Conservation (phyloP, 2,113 vertebrate species). For the Clarias magur region DNA sequence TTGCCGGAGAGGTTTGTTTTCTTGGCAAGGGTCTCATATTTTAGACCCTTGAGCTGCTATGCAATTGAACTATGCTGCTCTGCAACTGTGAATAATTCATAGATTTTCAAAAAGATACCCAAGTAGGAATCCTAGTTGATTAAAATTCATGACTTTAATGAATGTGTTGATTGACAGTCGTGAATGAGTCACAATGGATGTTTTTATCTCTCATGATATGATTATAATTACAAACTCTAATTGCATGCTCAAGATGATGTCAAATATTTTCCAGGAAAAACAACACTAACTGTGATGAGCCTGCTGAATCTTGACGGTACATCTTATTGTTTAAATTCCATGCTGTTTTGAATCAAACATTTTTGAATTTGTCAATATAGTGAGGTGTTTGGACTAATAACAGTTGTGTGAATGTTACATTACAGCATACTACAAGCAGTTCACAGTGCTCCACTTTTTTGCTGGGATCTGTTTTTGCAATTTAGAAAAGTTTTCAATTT, state of each 20-base stretch:
- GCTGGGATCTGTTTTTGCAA: background rate
- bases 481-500: background rate
- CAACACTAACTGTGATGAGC: background rate
- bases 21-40: background rate
- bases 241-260: conserved; percentile 16
- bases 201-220: conserved; percentile 7
- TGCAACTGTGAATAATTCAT: conserved; percentile 33
- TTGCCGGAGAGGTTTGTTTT: conserved; percentile 17
- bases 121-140: conserved; percentile 16
- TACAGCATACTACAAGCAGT: background rate
- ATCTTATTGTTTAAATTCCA: background rate
- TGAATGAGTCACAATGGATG: conserved; percentile 7
- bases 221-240: conserved; percentile 24
- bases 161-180: conserved; percentile 32
- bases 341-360: background rate
- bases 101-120: background rate
- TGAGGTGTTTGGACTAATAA: background rate
- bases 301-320: background rate
- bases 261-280: conserved; percentile 8
- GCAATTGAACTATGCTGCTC: conserved; percentile 22
- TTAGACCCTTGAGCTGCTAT: conserved; percentile 14
- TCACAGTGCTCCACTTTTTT: background rate
- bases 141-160: conserved; percentile 15
- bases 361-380: background rate
- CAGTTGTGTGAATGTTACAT: background rate